Base-by-base conservation (phyloP, 2,113 vertebrate species). In the Paraplagusia blochii region DNA sequence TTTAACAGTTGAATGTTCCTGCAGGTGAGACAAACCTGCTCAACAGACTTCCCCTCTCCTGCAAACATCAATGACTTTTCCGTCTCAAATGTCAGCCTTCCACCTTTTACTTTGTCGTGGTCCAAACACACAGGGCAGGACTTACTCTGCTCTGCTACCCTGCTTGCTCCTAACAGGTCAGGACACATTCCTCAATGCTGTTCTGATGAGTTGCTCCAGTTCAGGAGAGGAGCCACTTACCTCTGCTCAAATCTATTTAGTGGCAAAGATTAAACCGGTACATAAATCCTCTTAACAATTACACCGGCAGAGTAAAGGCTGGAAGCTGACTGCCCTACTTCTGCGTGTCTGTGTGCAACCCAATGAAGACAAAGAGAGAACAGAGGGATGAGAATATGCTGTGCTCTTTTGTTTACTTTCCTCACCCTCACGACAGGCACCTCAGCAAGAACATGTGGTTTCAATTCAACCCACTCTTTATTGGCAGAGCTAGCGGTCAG, bases 171-270 rank as follows among this genome's bases (percentile, higher is more conserved):
- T 73, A 69, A 81, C 88, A 83, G 85, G 85, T 83, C 87, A 81
- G 81, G 75, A 82, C 74, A 67, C 78, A 85, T 86, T 88, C 86
- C 69, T 66, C 55, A 9, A 43, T 39, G 69, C 53, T 15, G 55
- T 61, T 70, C 58, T 81, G 81, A 88, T 57, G 66, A 58, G 58
- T 53, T 40, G 47, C 46, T 63, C 44, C 5, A 15, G 71, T 70
- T 73, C 67, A 63, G 52, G 52, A 76, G 68, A 72, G 54, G 58
- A 79, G 81, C 69, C 85, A 86, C 82, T 89, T 85, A 86, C 74
- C 77, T 70, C 68, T 65, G 70, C 69, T 72, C 64, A 87, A 87
- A 89, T 82, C 87, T 83, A 70, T 79, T 88, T 86, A 86, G 81
- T 71, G 77, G 69, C 75, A 84, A 85, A 86, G 84, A 88, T 90